Conservation (phyloP, 2,888 invertebrate species). For the Mesorhabditis sp. region DNA sequence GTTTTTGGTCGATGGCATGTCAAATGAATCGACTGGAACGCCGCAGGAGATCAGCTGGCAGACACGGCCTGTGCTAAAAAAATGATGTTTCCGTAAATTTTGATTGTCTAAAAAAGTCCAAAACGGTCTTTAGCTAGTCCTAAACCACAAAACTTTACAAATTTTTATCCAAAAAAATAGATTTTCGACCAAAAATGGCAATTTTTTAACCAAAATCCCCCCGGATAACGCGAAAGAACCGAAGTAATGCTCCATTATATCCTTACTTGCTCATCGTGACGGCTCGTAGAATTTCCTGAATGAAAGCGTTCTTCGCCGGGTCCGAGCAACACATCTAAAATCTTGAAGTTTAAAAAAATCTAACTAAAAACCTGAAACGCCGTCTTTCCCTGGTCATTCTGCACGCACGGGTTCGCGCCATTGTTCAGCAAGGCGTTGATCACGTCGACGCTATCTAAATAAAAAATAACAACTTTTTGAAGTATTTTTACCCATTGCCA, state of each 20-base stretch:
- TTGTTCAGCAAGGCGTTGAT: constrained; percentile 66
- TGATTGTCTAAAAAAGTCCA: too few relatives aligned
- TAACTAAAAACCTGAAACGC: constrained; percentile 62
- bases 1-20: constrained; percentile 66
- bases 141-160: too few relatives aligned
- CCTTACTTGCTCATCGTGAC: constrained; percentile 67
- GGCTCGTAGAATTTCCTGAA: constrained; percentile 67
- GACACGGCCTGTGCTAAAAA: constrained; percentile 64
- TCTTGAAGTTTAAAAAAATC: background rate
- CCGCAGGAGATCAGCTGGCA: constrained; percentile 67
- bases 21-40: constrained; percentile 67
- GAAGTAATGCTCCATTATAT: constrained; percentile 17
- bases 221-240: constrained; percentile 9
- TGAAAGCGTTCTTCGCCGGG: constrained; percentile 65
- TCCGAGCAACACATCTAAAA: constrained; percentile 45
- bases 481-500: constrained; percentile 23
- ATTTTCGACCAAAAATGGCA: too few relatives aligned
- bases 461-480: background rate
- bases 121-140: too few relatives aligned
- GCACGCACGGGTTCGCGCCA: constrained; percentile 67
- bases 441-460: constrained; percentile 57
- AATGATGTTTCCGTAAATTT: too few relatives aligned
- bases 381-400: constrained; percentile 65
- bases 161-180: too few relatives aligned
- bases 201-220: too few relatives aligned